phyloP scores from a whole-genome alignment of 2,888 invertebrate genomes.

The Meandrusa payeni region DNA sequence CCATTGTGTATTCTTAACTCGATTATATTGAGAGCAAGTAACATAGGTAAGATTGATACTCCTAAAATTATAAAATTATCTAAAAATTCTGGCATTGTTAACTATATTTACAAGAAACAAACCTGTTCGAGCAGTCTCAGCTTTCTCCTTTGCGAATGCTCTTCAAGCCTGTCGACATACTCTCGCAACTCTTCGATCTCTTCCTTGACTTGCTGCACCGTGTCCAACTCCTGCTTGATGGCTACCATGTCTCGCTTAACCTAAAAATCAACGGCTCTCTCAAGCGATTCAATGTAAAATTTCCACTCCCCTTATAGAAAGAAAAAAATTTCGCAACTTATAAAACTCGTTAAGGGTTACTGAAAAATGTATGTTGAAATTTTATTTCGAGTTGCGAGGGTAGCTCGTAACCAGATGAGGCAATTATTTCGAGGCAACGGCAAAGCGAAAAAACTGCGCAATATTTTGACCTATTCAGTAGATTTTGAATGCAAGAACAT shows the following conservation, averaged over 20 bases:
- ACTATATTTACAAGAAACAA: slow-evolving; percentile 1
- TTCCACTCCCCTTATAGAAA: too few relatives aligned
- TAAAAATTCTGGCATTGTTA: too few relatives aligned
- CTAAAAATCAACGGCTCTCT: slow-evolving; percentile 46
- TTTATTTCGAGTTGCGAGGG: too few relatives aligned
- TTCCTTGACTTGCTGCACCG: slow-evolving; percentile 96
- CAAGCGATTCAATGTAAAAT: not conserved
- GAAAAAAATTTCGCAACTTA: too few relatives aligned
- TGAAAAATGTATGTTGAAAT: slow-evolving; percentile 2
- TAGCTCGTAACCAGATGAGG: too few relatives aligned
- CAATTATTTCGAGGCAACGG: slow-evolving; percentile 5
- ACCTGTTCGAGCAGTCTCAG: slow-evolving; percentile 96
- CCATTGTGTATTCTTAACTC: too few relatives aligned
- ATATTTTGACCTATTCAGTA: too few relatives aligned
- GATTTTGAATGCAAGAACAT: too few relatives aligned
- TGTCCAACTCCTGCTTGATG: slow-evolving; percentile 96
- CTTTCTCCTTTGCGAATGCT: slow-evolving; percentile 94
- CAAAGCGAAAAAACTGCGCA: not conserved
- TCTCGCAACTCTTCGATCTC: slow-evolving; percentile 96
- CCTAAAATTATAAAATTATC: too few relatives aligned
- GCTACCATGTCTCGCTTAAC: slow-evolving; percentile 97
- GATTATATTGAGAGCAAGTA: too few relatives aligned
- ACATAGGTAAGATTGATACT: too few relatives aligned
- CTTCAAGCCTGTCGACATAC: slow-evolving; percentile 95
- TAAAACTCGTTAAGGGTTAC: not conserved